phyloP scores from a whole-genome alignment of 1,140 invertebrate genomes.

The Diachasmimorpha longicaudata region DNA sequence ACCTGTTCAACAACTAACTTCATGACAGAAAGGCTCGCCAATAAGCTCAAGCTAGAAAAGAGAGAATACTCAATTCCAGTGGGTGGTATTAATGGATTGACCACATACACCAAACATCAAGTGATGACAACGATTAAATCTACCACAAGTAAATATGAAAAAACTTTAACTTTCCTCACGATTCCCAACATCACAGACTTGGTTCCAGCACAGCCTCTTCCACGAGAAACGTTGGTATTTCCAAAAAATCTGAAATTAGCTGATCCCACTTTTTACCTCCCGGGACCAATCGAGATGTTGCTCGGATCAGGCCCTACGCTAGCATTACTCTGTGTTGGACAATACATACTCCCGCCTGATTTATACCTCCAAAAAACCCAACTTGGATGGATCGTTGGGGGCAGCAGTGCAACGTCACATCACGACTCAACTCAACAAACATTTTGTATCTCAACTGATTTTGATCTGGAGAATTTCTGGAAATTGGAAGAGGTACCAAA shows the following conservation, averaged over 20 bases:
- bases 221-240: background rate
- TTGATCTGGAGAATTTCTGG: background rate
- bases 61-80: constrained; percentile 8
- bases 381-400: constrained; percentile 19
- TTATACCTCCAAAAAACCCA: constrained; percentile 14
- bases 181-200: background rate
- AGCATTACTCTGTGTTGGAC: constrained; percentile 11
- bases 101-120: background rate
- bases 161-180: constrained; percentile 2
- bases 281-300: constrained; percentile 4
- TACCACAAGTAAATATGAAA: background rate
- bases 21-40: constrained; percentile 11
- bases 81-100: background rate
- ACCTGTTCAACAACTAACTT: constrained; percentile 22
- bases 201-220: background rate
- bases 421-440: background rate
- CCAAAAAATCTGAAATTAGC: constrained; percentile 15
- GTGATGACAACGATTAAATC: constrained; percentile 12
- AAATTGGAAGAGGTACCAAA: background rate
- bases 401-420: background rate
- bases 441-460: background rate
- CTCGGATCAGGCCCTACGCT: background rate
- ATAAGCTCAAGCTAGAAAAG: background rate
- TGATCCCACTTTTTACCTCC: constrained; percentile 6
- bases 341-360: background rate